A percentile compares a stretch with the other conserved stretches of the same genome.
Conservation (phyloP, 2,888 invertebrate species). For the Melolontha melolontha region DNA sequence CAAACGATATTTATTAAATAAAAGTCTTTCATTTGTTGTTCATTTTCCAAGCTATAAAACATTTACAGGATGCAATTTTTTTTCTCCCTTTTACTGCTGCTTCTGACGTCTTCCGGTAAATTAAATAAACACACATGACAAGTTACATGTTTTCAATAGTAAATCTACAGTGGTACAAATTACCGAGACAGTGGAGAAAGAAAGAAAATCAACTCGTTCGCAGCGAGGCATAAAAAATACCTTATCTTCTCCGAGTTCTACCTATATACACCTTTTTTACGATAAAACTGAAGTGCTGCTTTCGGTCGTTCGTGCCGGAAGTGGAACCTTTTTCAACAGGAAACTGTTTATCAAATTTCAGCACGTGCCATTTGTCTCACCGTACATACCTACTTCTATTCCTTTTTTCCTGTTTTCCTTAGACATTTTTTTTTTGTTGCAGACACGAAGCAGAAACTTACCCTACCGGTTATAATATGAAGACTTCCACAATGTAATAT, state of each 20-base stretch:
- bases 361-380: constrained; percentile 45
- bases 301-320: constrained; percentile 17
- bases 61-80: constrained; percentile 31
- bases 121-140: constrained; percentile 35
- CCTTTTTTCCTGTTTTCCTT: constrained; percentile 5
- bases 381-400: constrained; percentile 19
- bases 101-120: constrained; percentile 36
- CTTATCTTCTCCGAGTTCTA: constrained; percentile 7
- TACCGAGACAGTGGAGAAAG: constrained; percentile 1
- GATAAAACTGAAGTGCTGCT: constrained; percentile 29
- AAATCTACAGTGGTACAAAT: constrained; percentile 21
- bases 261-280: constrained; percentile 6
- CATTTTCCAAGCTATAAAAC: constrained; percentile 9
- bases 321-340: constrained; percentile 34
- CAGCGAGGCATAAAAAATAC: constrained; percentile 21
- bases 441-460: constrained; percentile 18
- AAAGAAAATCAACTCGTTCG: constrained; percentile 12
- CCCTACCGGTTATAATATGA: constrained; percentile 9
- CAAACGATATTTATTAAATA: too few species aligned
- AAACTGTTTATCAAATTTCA: constrained; percentile 50
- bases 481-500: constrained; percentile 5
- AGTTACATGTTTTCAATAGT: constrained; percentile 13
- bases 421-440: constrained; percentile 13
- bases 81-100: constrained; percentile 1
- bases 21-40: too few species aligned